A percentile compares a stretch with the other conserved stretches of the same genome.
phyloP scores from a whole-genome alignment of 1,140 invertebrate species.

The Bombus superbus region DNA sequence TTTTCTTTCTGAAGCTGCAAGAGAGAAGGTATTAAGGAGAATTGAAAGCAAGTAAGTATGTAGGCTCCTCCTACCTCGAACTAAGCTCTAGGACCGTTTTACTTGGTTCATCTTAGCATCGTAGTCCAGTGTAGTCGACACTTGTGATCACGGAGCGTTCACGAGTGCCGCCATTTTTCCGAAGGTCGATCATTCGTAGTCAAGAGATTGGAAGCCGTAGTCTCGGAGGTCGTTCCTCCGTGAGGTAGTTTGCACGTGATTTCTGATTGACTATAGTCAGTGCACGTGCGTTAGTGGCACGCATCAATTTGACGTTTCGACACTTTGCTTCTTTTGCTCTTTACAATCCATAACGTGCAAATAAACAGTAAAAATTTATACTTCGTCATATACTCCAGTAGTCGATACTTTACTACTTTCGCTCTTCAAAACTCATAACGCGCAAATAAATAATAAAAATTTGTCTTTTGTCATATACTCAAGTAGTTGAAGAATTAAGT shows the following conservation, averaged over 20 bases:
- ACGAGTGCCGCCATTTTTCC: slow-evolving; percentile 41
- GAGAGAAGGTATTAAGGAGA: slow-evolving; percentile 48
- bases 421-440: too few species aligned
- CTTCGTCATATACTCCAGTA: not conserved
- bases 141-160: slow-evolving; percentile 43
- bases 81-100: slow-evolving; percentile 30
- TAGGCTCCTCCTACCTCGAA: slow-evolving; percentile 36
- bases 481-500: not conserved
- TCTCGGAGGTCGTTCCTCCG: slow-evolving; percentile 1
- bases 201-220: not conserved
- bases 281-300: slow-evolving; percentile 32
- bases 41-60: slow-evolving; percentile 38
- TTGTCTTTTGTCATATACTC: not conserved
- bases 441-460: not conserved
- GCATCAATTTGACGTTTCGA: slow-evolving; percentile 2
- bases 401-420: not conserved
- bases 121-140: slow-evolving; percentile 35
- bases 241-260: slow-evolving; percentile 32
- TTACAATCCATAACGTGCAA: not conserved
- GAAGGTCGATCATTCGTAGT: slow-evolving; percentile 18
- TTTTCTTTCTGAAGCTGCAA: slow-evolving; percentile 36
- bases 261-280: not conserved
- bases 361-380: not conserved
- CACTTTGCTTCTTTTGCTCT: not conserved
- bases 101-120: slow-evolving; percentile 34